Conservation (phyloP, 2,113 vertebrate species). For the Neotoma lepida region DNA sequence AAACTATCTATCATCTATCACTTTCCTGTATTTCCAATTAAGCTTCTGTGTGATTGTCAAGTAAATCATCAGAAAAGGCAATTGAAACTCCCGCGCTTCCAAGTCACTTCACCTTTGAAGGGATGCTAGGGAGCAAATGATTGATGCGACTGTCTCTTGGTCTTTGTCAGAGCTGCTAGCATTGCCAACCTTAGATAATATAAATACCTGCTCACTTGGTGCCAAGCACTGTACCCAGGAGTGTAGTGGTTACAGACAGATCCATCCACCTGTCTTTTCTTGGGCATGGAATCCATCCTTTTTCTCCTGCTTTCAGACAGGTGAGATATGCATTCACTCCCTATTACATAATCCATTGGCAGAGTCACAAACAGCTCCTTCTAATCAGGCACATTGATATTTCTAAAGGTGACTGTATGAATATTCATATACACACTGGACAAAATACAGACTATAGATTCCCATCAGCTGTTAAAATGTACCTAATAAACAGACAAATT, state of each 20-base stretch:
- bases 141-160: background rate
- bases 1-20: conserved; percentile 52
- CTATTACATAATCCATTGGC: background rate
- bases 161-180: conserved; percentile 9
- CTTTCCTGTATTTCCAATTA: conserved; percentile 58
- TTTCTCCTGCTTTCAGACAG: conserved; percentile 33
- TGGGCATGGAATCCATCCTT: background rate
- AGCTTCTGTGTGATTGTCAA: conserved; percentile 10
- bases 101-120: background rate
- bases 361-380: background rate
- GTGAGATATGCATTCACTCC: background rate
- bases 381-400: background rate
- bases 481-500: conserved; percentile 14
- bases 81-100: conserved; percentile 8
- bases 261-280: background rate
- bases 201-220: background rate
- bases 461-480: background rate
- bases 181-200: background rate
- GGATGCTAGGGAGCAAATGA: background rate
- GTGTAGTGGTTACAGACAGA: background rate
- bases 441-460: conserved; percentile 46
- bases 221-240: background rate
- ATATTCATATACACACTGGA: conserved; percentile 2
- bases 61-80: conserved; percentile 64
- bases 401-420: conserved; percentile 19